phyloP scores from a whole-genome alignment of 2,797 vertebrate species.

The Podarcis lilfordi region DNA sequence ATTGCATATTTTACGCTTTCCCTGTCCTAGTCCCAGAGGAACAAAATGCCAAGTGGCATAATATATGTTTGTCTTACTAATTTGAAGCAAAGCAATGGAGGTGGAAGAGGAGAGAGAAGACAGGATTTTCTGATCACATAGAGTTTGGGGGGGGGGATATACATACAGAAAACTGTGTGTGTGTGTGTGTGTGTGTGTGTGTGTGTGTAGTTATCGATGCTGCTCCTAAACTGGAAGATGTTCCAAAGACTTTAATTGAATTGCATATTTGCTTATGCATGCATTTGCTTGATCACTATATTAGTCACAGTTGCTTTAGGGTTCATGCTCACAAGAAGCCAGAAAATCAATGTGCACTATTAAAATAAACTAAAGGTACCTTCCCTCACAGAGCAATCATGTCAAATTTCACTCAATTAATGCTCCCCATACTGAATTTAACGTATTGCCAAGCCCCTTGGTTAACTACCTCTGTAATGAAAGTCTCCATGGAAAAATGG shows the following conservation, averaged over 20 bases:
- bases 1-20: neutral
- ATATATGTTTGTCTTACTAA: neutral
- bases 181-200: too few relatives aligned
- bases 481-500: slow-evolving; percentile 19
- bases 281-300: slow-evolving; percentile 6
- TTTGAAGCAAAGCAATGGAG: neutral
- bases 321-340: neutral
- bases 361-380: neutral
- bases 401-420: neutral
- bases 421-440: slow-evolving; percentile 7
- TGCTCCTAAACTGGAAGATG: neutral
- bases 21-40: neutral
- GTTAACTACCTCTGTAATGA: slow-evolving; percentile 20
- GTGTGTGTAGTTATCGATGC: neutral
- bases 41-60: neutral
- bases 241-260: neutral
- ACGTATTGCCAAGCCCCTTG: neutral
- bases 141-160: neutral
- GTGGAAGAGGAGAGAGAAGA: too few relatives aligned
- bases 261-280: neutral
- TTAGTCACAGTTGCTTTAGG: neutral
- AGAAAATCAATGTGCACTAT: neutral
- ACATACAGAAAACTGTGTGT: neutral
- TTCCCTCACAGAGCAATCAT: slow-evolving; percentile 5
- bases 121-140: neutral